Evolutionary conservation across 2,797 vertebrate species (phyloP).

Genomic region (Lacerta bilineata): DNA sequence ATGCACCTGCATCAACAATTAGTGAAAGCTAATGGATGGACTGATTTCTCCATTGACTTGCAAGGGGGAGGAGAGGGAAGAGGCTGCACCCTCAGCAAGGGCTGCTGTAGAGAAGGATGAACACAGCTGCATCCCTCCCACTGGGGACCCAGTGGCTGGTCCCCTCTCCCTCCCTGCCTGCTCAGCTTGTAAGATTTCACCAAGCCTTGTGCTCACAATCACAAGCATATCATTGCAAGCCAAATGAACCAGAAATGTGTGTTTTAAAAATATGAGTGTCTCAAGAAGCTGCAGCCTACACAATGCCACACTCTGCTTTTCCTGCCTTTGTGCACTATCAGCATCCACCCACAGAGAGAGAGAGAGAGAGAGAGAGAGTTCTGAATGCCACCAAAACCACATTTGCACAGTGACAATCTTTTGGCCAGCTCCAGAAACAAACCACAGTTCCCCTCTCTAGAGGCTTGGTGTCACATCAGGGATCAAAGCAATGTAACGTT

Average conservation of each 20-base stretch:
- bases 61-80: too few species aligned
- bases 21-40: too few species aligned
- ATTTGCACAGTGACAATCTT: not conserved
- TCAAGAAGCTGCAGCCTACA: not conserved
- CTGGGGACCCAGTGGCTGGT: not conserved
- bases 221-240: not conserved
- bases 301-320: not conserved
- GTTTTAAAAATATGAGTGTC: not conserved
- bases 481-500: not conserved
- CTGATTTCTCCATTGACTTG: too few species aligned
- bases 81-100: too few species aligned
- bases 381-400: not conserved
- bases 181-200: not conserved
- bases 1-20: too few species aligned
- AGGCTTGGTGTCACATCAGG: not conserved
- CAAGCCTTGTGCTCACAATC: not conserved
- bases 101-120: too few species aligned
- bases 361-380: too few species aligned
- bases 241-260: not conserved
- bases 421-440: not conserved
- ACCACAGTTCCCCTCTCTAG: not conserved
- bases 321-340: not conserved
- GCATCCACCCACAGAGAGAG: too few species aligned
- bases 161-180: not conserved
- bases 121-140: too few species aligned